Base-by-base conservation (phyloP, 2,888 invertebrate genomes). In the Graphium colonna region DNA sequence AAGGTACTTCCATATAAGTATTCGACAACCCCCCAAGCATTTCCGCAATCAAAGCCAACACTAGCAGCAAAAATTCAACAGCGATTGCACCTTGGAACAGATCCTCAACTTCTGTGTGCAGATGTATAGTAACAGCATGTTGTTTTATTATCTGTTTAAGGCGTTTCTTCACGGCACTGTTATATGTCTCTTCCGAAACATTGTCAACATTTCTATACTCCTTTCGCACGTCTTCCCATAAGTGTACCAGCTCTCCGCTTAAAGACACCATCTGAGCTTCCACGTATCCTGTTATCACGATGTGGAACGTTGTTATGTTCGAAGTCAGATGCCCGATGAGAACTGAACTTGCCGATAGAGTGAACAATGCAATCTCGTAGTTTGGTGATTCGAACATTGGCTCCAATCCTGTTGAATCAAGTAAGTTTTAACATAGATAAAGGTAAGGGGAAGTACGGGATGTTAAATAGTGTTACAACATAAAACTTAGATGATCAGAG, bases 361-460 rank as follows among this genome's bases (percentile, higher is more conserved):
- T 8, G 3, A 61, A 16, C 9, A 60, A 61, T 0, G 73, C 71
- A 33, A 78, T 62, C 55, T 79, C 77, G 47, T 68, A 79, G 60
- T 78, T 75, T 1, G 79, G 78, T 4, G 74, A 65, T 50, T 74
- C 66, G 2, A 65, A 58, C 65, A 72, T 74, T 5, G 79, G 80
- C 18, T 77, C 73, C 3, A 79, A 54, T 56, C 80, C 79, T 80
- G 67, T 12, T 54, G 61, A 50, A 36, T 36, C 9, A 31, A 31
- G 26, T 5, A 48, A n/a, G n/a, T n/a, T n/a, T n/a, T n/a, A n/a
- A n/a, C n/a, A n/a, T n/a, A n/a, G n/a, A n/a, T n/a, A n/a, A n/a
- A n/a, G n/a, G n/a, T n/a, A n/a, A n/a, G n/a, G n/a, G n/a, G n/a
- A n/a, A n/a, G n/a, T n/a, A n/a, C n/a, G n/a, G n/a, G n/a, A n/a